Base-by-base conservation (phyloP, 2,113 vertebrate species). In the Ictidomys tridecemlineatus region DNA sequence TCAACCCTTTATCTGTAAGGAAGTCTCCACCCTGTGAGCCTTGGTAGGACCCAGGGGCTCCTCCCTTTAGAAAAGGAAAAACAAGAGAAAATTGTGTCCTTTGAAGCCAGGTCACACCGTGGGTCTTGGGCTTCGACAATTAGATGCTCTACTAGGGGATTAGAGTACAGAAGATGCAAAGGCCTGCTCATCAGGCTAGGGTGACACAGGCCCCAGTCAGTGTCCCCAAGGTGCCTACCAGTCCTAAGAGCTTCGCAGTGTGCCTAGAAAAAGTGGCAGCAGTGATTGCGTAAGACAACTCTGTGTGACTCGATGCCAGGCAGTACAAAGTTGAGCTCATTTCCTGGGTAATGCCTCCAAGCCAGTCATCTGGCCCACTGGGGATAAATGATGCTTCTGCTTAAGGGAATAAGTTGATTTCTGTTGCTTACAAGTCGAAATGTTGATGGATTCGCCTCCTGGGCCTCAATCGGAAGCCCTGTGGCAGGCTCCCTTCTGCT, bases 321-420 rank as follows among this genome's bases (percentile, higher is more conserved):
- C 63, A 45, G 16, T 28, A 37, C 34, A 65, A 48, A 48, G 9
- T 22, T 18, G 51, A 77, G 17, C 28, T 74, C 10, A 13, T 6
- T 26, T 51, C 45, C 69, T 28, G 18, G 34, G 5, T 24, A 48
- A 85, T 37, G 34, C 2, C 45, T 73, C 39, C 84, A 89, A 53
- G 16, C 48, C 58, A 45, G 26, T 42, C 53, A 8, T 20, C 4
- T 1, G 61, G 1, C 14, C 28, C 13, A 65, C 9, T 42, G 14
- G 12, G 26, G 1, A 78, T 48, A 42, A 80, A 76, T 45, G 45
- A 17, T 82, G 14, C 82, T 76, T 76, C 78, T 72, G 12, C 61
- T 63, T 78, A 58, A 95, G 69, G 22, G 93, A 82, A 42, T 53
- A 73, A 78, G 42, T 24, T 34, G 32, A 39, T 83, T 74, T 45